Conservation (phyloP, 2,797 vertebrate species). For the Tauraco hartlaubi region DNA sequence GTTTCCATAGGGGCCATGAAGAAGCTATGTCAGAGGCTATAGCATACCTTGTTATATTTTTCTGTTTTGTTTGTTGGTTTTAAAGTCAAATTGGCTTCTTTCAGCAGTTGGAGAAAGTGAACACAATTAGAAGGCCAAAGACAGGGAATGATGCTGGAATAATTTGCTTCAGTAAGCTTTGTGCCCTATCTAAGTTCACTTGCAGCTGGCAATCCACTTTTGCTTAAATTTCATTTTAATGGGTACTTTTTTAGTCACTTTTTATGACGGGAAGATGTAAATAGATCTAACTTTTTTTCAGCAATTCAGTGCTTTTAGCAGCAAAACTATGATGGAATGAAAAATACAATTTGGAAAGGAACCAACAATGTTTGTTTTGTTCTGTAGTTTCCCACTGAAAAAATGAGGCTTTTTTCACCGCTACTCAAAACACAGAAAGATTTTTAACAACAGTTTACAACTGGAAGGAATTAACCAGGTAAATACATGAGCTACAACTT, state of each 20-base stretch:
- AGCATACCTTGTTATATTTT: background rate
- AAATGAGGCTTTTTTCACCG: fast-evolving
- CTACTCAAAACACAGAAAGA: background rate
- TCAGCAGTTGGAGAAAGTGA: background rate
- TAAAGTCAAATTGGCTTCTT: background rate
- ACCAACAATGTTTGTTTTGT: background rate
- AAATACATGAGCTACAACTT: background rate
- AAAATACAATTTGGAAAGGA: background rate
- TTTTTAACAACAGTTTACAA: background rate
- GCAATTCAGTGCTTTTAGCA: background rate
- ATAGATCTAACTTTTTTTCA: background rate
- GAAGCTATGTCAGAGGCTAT: background rate
- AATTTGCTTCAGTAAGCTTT: background rate
- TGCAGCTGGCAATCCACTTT: background rate
- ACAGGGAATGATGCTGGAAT: background rate
- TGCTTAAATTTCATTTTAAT: background rate
- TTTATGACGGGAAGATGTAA: background rate
- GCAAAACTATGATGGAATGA: background rate
- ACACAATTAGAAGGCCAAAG: background rate
- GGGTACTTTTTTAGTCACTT: background rate
- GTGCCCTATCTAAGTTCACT: background rate
- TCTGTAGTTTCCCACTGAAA: background rate
- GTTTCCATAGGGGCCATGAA: background rate
- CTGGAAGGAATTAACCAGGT: background rate
- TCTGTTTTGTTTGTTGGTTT: background rate